Conservation (phyloP, 2,888 invertebrate genomes). For the Euplexia lucipara region DNA sequence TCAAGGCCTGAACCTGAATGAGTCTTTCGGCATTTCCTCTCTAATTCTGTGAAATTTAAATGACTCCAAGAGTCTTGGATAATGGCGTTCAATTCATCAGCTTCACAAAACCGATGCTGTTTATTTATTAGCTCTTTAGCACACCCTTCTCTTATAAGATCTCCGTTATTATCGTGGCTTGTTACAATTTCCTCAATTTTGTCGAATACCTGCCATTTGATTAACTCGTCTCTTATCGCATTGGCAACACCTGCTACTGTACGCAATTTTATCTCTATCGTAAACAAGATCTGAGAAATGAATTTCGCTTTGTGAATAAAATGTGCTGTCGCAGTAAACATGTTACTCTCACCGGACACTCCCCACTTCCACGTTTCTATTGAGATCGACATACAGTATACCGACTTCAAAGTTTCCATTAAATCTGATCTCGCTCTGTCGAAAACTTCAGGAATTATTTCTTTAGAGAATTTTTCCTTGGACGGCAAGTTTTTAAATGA, state of each 20-base stretch:
- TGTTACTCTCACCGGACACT: not conserved
- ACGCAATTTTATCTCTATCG: not conserved
- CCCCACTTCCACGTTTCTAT: conserved; percentile 15
- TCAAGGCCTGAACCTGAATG: no score
- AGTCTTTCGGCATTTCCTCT: not conserved
- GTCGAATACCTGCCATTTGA: not conserved
- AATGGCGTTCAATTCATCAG: not conserved
- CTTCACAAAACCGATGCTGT: not conserved
- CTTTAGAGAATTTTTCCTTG: no score
- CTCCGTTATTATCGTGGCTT: no score
- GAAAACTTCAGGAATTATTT: not conserved
- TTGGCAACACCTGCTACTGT: not conserved
- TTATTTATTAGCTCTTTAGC: not conserved
- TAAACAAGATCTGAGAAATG: conserved; percentile 11
- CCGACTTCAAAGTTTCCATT: not conserved
- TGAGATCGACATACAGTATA: not conserved
- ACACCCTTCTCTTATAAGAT: no score
- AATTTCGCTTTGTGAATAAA: conserved; percentile 6
- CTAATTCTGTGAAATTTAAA: not conserved
- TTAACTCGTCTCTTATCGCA: not conserved
- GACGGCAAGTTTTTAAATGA: not conserved
- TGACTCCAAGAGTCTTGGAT: not conserved
- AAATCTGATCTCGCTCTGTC: not conserved
- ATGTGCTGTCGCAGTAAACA: conserved; percentile 17
- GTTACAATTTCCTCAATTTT: conserved; percentile 5